Conservation (phyloP, 2,888 invertebrate genomes). For the Cryptosula pallasiana region DNA sequence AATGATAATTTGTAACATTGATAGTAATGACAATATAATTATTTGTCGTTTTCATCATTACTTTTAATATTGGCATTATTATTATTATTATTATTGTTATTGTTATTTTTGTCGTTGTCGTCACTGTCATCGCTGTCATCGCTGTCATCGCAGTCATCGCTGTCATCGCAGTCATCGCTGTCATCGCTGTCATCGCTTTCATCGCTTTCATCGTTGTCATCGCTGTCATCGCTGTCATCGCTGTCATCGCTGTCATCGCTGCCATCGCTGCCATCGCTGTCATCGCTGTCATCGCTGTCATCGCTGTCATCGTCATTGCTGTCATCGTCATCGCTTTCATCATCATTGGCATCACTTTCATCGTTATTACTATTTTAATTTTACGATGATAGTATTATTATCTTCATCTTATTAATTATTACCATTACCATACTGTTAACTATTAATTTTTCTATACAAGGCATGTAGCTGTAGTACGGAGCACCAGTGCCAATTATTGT, state of each 20-base stretch:
- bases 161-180: background rate
- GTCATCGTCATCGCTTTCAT: constrained; percentile 15
- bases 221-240: background rate
- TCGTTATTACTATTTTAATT: no score
- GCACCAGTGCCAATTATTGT: no score
- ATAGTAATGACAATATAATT: no score
- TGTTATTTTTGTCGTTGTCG: background rate
- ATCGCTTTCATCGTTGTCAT: background rate
- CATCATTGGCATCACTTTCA: background rate
- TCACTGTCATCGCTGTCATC: background rate
- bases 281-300: no score
- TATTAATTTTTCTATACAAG: no score
- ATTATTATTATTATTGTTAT: background rate
- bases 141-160: background rate
- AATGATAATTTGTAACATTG: no score
- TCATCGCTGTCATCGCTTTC: background rate
- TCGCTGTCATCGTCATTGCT: constrained; percentile 1
- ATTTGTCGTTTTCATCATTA: background rate
- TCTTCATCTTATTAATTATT: no score
- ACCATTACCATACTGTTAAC: no score
- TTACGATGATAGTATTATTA: no score
- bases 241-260: background rate
- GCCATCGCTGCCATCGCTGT: no score
- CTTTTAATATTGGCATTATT: background rate
- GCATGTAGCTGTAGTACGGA: no score